Base-by-base conservation (phyloP, 2,113 vertebrate genomes). In the Patagioenas fasciata region DNA sequence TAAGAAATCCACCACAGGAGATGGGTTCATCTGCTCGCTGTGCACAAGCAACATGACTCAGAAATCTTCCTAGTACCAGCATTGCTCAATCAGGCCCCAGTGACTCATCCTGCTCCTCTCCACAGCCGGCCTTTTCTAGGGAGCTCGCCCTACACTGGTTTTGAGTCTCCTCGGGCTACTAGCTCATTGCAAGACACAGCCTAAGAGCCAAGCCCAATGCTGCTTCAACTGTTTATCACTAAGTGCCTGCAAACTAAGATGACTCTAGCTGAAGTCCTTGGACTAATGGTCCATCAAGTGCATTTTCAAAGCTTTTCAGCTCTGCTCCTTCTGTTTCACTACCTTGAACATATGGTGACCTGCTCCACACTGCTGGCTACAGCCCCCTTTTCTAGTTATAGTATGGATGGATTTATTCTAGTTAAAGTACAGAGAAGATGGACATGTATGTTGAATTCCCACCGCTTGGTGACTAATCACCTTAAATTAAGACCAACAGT, bases 81-180 rank as follows among this genome's bases (percentile, higher is more conserved):
- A 89, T 80, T 95, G 93, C 94, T 96, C 95, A 89, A 93, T 64
- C 92, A 69, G 93, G 78, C 69, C 56, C 26, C 86, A 91, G 1
- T 95, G 94, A 96, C 80, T 96, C 92, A 97, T 28, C 91, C 93
- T 34, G 70, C 58, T 89, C 65, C 53, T 67, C 79, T 94, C 75
- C 80, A 70, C 53, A 73, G 38, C 13, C 73, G 91, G 91, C 69
- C 92, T 89, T 79, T 91, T 69, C 83, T 91, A 69, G 23, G 38
- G 73, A 96, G 62, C 57, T 53, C 40, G 53, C 38, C 60, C 80
- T 66, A 13, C 16, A 6, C 79, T 18, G 42, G 4, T 80, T 50
- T 78, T 57, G 34, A 91, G 77, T 23, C 66, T 65, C 62, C 66
- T 85, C 12, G 32, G 75, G 74, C 70, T 69, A 81, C 34, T 6